These are phyloP conservation scores for Drosophila sucinea DNA, from an alignment of 1,140 invertebrate species.

Conservation along the genomic window DNA sequence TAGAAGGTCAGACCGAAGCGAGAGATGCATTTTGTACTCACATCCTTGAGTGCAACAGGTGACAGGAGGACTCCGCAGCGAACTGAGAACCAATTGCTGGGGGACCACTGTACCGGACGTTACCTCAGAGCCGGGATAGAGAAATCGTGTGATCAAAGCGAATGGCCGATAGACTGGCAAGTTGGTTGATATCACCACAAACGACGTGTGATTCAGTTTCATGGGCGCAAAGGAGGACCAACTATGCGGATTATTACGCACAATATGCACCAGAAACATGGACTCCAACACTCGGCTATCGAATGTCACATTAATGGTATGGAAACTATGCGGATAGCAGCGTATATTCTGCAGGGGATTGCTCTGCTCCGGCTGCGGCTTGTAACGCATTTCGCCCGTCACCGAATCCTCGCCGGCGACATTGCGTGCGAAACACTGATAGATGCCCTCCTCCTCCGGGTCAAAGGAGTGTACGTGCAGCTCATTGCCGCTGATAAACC, in stretches of 20 bases:
- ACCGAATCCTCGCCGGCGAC: conserved; percentile 74
- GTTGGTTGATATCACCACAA: conserved; percentile 71
- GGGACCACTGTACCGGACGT: conserved; percentile 39
- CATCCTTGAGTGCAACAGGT: conserved; percentile 80
- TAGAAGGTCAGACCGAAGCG: background rate
- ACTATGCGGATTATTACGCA: conserved; percentile 72
- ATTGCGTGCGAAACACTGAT: conserved; percentile 81
- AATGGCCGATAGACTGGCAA: conserved; percentile 77
- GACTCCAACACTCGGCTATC: conserved; percentile 67
- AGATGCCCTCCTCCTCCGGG: conserved; percentile 77
- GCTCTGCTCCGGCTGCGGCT: conserved; percentile 50
- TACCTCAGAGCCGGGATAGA: conserved; percentile 67
- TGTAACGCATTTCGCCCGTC: conserved; percentile 70
- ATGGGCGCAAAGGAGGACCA: conserved; percentile 71
- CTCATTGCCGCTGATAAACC: conserved; percentile 73
- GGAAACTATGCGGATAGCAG: conserved; percentile 80
- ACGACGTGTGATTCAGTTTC: conserved; percentile 76
- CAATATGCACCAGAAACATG: conserved; percentile 77
- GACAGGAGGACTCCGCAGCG: conserved; percentile 65
- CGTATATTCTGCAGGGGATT: conserved; percentile 76
- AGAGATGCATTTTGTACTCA: conserved; percentile 46
- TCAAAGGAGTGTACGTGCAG: conserved; percentile 76
- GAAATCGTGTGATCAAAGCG: conserved; percentile 70
- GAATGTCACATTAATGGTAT: conserved; percentile 79
- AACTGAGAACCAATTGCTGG: conserved; percentile 71